phyloP scores from a whole-genome alignment of 2,888 invertebrate genomes.

The Choreutis nemorana region DNA sequence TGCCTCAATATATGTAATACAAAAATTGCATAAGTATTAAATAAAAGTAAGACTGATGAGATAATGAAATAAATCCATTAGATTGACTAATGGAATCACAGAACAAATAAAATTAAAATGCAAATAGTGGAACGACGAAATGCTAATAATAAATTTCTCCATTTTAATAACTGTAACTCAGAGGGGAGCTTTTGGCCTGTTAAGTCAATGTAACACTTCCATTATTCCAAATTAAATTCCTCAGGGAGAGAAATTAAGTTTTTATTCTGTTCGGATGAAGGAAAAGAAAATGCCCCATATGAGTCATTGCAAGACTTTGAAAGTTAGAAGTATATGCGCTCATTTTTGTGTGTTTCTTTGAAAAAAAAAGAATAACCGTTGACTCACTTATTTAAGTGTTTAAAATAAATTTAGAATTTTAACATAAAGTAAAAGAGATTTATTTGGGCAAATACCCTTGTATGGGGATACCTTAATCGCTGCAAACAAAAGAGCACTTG shows the following conservation, averaged over 20 bases:
- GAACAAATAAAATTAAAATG: slow-evolving; percentile 66
- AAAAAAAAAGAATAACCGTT: too few species aligned
- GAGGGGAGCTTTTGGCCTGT: slow-evolving; percentile 63
- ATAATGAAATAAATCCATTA: slow-evolving; percentile 51
- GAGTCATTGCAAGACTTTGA: too few species aligned
- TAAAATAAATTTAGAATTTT: too few species aligned
- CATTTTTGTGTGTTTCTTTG: too few species aligned
- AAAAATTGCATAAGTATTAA: too few species aligned
- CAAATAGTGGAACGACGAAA: slow-evolving; percentile 60
- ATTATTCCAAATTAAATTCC: slow-evolving; percentile 67
- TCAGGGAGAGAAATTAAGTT: slow-evolving; percentile 62
- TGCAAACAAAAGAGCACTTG: slow-evolving; percentile 47
- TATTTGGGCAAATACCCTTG: too few species aligned
- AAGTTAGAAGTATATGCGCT: too few species aligned
- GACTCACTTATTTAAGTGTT: too few species aligned
- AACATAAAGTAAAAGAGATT: too few species aligned
- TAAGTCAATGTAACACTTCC: slow-evolving; percentile 68
- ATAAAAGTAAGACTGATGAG: too few species aligned
- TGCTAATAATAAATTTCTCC: slow-evolving; percentile 66
- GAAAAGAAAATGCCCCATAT: slow-evolving; percentile 39
- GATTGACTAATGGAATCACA: slow-evolving; percentile 61
- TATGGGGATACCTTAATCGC: too few species aligned
- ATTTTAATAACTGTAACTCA: slow-evolving; percentile 65
- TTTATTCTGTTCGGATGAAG: slow-evolving; percentile 55
- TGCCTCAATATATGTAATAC: too few species aligned